Conservation (phyloP, 2,888 invertebrate species). For the Meiosimyza decipiens region DNA sequence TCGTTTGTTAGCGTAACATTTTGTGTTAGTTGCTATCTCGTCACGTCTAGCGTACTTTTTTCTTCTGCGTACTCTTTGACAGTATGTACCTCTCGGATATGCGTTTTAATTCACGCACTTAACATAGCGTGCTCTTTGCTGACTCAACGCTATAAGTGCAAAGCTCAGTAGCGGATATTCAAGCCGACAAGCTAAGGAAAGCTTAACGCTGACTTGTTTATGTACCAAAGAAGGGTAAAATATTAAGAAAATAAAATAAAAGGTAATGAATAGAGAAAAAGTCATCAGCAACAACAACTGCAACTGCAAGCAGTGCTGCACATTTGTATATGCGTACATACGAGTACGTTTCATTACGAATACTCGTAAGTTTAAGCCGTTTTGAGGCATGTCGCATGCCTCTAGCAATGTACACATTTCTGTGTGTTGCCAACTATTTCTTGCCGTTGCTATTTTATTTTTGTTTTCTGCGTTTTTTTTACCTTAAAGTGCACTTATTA, state of each 20-base stretch:
- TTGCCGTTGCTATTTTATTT: background rate
- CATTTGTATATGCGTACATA: background rate
- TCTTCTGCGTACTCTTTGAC: too few relatives aligned
- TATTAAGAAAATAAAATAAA: background rate
- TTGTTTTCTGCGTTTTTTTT: background rate
- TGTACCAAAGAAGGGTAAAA: conserved; percentile 7
- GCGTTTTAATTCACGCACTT: too few relatives aligned
- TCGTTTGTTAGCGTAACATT: too few relatives aligned
- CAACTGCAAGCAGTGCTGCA: background rate
- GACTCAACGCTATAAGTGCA: conserved; percentile 6
- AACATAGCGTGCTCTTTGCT: background rate
- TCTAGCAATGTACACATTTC: background rate
- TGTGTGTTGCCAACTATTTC: conserved; percentile 7
- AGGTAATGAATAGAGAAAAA: too few relatives aligned
- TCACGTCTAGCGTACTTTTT: too few relatives aligned
- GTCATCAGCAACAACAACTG: too few relatives aligned
- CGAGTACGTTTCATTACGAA: conserved; percentile 1
- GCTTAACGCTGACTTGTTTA: conserved; percentile 9
- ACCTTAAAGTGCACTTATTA: background rate
- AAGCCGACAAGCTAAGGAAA: conserved; percentile 8
- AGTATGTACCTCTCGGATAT: too few relatives aligned
- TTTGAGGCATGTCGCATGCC: conserved; percentile 3
- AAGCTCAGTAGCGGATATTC: conserved; percentile 8
- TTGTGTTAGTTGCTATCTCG: too few relatives aligned
- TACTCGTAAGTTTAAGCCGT: conserved; percentile 5